Evolutionary conservation across 2,113 vertebrate species (phyloP).

Genomic region (Chaetops frenatus): DNA sequence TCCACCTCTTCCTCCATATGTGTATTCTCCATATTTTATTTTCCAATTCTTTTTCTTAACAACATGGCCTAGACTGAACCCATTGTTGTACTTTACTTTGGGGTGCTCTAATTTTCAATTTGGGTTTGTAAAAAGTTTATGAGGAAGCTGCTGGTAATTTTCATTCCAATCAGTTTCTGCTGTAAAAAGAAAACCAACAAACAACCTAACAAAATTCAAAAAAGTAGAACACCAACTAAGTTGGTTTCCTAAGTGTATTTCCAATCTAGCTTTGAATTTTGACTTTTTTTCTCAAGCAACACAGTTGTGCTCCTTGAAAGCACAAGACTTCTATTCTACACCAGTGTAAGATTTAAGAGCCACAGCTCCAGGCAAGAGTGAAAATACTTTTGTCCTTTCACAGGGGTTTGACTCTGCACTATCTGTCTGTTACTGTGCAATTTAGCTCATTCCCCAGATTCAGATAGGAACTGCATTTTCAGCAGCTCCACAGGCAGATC

Average conservation of each 20-base stretch:
- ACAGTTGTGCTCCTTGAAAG: neutral
- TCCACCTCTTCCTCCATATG: neutral
- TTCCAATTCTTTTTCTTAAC: neutral
- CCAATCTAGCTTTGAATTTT: neutral
- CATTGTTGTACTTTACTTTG: neutral
- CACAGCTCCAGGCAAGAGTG: neutral
- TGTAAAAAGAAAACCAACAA: neutral
- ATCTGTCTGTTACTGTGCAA: neutral
- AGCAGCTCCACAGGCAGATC: neutral
- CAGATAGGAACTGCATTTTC: neutral
- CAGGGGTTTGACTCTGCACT: neutral
- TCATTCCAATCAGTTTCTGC: neutral
- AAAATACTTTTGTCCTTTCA: neutral
- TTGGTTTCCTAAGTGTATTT: neutral
- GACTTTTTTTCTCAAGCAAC: slow-evolving; percentile 19
- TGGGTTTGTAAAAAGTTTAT: neutral
- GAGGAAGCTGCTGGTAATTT: neutral
- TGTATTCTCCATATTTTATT: neutral
- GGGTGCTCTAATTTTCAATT: neutral
- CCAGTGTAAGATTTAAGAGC: neutral
- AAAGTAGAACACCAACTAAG: neutral
- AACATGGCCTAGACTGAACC: neutral
- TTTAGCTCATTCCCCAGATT: neutral
- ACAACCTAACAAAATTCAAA: neutral
- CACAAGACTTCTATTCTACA: neutral